Base-by-base conservation (phyloP, 1,140 invertebrate genomes). In the Drosophila tsacasi region DNA sequence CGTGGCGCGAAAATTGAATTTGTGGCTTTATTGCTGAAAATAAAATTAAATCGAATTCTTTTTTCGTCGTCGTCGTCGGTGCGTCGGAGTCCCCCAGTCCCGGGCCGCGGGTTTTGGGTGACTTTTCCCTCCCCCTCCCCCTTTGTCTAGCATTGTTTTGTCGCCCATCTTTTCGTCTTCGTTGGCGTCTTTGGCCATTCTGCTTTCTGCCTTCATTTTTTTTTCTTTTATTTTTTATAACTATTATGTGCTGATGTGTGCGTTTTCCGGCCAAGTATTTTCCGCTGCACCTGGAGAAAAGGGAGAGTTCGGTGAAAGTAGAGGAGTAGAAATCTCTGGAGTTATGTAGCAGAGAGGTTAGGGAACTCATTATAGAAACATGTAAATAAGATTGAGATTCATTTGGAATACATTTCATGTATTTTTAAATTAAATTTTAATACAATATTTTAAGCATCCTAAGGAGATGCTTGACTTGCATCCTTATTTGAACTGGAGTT, bases 21-120 rank as follows among this genome's bases (percentile, higher is more conserved):
- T 91, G 83, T 80, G 89, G 90, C 81, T 89, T 91, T 91, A 91
- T 91, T 91, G 89, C 89, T 89, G 73, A 79, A 89, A 91, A 91
- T 91, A 91, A 91, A 91, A 91, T 91, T 91, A 91, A 91, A 90
- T 90, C 85, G 85, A 83, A 79, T 90, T 90, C 83, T 85, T 74
- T 58, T 60, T 62, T 50, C 50, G 77, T 73, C 27, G 25, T 21
- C 39, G n/a, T 42, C n/a, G 40, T 19, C n/a, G 17, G 23, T 30
- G 42, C 27, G 42, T 37, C 4, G 58, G 52, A 35, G 62, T 25
- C 19, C 19, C 19, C 55, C 35, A 35, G 6, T 13, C 30, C 30
- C 1, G 9, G 8, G 8, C 30, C 30, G 30, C 30, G 32, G 32
- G 32, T 35, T 35, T 37, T 37, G 66, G 19, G 27, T 17, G 59